Base-by-base conservation (phyloP, 2,888 invertebrate genomes). In the Protodeltote pygarga region DNA sequence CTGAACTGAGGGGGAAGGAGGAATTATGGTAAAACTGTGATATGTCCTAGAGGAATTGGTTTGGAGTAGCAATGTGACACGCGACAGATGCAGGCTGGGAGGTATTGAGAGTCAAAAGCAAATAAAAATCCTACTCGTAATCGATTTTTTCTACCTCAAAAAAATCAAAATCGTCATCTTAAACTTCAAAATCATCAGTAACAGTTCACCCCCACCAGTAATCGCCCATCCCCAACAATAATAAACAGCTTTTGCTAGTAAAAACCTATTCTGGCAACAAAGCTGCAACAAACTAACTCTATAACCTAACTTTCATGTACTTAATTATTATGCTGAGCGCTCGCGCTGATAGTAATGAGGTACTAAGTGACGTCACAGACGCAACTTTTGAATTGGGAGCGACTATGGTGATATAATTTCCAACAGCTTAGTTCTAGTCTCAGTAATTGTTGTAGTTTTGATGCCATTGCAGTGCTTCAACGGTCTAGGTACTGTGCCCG, bases 1-100 rank as follows among this genome's bases (percentile, higher is more conserved):
- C 64, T 53, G 58, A 65, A 47, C 41, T 17, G 15, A 33, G 29
- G 33, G 33, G 48, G 42, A 31, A 33, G 46, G 33, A 64, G 58
- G 64, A 63, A 71, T 71, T 65, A 69, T 53, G 63, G 66, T 75
- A 76, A 74, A 76, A 74, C 67, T 47, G 62, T 37, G 58, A 63
- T 57, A 61, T 44, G 57, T 65, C 58, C 59, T 45, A 42, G 42
- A 52, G 44, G 68, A 70, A 79, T 77, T 75, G 75, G 73, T 71
- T 73, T 58, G 55, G 65, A 71, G 70, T 66, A 53, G 35, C 60
- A 57, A 58, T 50, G 41, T 42, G 64, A 33, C 32, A 27, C 21
- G 19, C 13, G 28, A 9, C 28, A 24, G 3, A 24, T 47, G 24
- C n/a, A 17, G 17, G 14, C 19, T 11, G 33, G 8, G 28, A 40